Conservation (phyloP, 1,140 invertebrate genomes). For the Drosophila nigromelanica region DNA sequence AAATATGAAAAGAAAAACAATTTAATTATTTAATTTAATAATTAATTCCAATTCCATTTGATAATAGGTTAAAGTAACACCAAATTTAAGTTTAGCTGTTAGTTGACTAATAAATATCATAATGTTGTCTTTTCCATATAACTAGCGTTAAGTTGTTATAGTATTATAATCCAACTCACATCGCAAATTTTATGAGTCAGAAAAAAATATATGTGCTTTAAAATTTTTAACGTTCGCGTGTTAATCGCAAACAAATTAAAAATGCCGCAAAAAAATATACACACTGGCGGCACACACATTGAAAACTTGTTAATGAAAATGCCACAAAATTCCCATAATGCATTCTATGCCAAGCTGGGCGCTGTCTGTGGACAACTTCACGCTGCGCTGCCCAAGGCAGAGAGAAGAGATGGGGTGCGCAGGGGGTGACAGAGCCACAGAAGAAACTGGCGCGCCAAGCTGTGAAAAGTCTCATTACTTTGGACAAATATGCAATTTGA, state of each 20-base stretch:
- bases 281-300: conserved; percentile 17
- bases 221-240: conserved; percentile 65
- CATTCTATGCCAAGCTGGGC: conserved; percentile 58
- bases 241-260: conserved; percentile 79
- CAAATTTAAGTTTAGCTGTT: conserved; percentile 2
- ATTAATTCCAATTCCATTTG: background rate
- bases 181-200: conserved; percentile 14
- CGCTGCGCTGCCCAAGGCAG: conserved; percentile 54
- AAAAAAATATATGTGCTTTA: conserved; percentile 27
- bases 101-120: background rate
- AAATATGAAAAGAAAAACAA: too few relatives aligned
- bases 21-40: too few relatives aligned
- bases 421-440: conserved; percentile 1
- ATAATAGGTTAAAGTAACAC: background rate
- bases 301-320: conserved; percentile 80
- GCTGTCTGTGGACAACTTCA: conserved; percentile 66
- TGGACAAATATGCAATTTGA: conserved; percentile 77
- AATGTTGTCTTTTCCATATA: background rate
- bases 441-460: conserved; percentile 60
- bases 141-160: conserved; percentile 11
- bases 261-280: conserved; percentile 34
- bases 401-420: conserved; percentile 1
- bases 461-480: conserved; percentile 82
- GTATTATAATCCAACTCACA: conserved; percentile 16
- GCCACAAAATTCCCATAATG: conserved; percentile 82